A percentile compares a stretch with the other conserved stretches of the same genome.
These are phyloP conservation scores for Morphnarchus princeps DNA, from an alignment of 2,113 vertebrate genomes.

Conservation along the genomic window DNA sequence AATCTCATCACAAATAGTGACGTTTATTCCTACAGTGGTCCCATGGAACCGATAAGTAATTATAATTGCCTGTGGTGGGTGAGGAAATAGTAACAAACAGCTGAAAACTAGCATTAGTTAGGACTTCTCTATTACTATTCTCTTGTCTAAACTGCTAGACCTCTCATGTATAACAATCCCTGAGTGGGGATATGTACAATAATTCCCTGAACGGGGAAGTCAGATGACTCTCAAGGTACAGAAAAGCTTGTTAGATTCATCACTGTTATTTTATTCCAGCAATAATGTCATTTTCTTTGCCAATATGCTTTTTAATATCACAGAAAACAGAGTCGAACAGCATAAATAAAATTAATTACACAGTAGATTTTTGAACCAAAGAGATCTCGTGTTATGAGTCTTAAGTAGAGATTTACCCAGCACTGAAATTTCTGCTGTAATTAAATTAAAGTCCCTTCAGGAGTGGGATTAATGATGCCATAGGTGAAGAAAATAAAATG, in stretches of 20 bases:
- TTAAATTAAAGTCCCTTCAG: background rate
- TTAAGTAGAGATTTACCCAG: background rate
- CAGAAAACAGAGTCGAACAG: background rate
- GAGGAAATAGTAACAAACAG: background rate
- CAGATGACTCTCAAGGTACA: background rate
- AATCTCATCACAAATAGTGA: background rate
- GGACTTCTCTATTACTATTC: background rate
- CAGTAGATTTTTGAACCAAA: background rate
- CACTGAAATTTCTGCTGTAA: background rate
- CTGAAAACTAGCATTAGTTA: background rate
- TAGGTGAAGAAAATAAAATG: background rate
- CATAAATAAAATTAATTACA: background rate
- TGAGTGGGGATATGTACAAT: background rate
- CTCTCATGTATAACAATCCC: background rate
- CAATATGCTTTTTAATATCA: background rate
- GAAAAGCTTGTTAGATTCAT: background rate
- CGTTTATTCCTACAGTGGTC: background rate
- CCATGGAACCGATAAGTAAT: background rate
- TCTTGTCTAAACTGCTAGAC: background rate
- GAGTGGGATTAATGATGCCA: background rate
- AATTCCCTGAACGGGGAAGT: background rate
- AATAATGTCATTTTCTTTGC: background rate
- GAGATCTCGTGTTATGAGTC: background rate
- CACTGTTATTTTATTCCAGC: background rate
- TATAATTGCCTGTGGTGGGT: background rate